Percentiles rank a stretch among this genome's conserved stretches.
phyloP scores from a whole-genome alignment of 1,140 invertebrate species.

The Rhopalosiphum padi region DNA sequence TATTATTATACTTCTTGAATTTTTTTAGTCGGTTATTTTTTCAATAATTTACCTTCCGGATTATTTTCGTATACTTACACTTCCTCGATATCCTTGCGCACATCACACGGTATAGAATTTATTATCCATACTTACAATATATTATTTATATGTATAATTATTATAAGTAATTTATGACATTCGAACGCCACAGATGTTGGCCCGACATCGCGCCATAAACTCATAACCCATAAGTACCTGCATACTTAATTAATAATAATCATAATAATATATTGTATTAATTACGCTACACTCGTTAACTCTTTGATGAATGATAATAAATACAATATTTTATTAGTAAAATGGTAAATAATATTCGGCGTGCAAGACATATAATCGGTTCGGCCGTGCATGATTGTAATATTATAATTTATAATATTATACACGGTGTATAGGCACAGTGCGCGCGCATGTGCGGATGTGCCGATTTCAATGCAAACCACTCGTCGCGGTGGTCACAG shows the following conservation, averaged over 20 bases:
- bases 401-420: background rate
- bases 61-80: too few relatives aligned
- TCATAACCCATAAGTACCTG: background rate
- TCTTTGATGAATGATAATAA: background rate
- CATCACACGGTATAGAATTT: too few relatives aligned
- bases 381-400: background rate
- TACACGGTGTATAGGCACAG: background rate
- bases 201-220: background rate
- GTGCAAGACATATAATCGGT: background rate
- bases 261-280: background rate
- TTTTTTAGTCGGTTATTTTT: too few relatives aligned
- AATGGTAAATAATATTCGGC: background rate
- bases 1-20: too few relatives aligned
- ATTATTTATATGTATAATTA: too few relatives aligned
- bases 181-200: too few relatives aligned
- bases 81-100: too few relatives aligned
- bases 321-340: background rate
- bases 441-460: background rate
- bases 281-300: background rate
- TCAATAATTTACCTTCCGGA: too few relatives aligned
- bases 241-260: too few relatives aligned
- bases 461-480: slow-evolving; percentile 31
- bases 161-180: too few relatives aligned
- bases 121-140: too few relatives aligned
- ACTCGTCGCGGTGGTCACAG: background rate